Base-by-base conservation (phyloP, 2,888 invertebrate genomes). In the Patella depressa region DNA sequence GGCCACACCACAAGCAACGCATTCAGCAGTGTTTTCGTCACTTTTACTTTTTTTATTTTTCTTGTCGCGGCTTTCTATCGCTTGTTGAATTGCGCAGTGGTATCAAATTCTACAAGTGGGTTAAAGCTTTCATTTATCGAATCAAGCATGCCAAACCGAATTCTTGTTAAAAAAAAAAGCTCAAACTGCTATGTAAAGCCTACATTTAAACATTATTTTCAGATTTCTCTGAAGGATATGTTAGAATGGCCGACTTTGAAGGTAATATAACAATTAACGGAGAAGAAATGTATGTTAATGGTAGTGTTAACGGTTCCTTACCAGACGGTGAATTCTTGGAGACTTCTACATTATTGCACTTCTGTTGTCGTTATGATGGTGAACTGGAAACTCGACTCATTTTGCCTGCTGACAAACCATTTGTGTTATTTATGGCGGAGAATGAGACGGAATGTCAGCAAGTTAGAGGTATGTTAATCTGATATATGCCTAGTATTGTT, bases 361-460 rank as follows among this genome's bases (percentile, higher is more conserved):
- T 86, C 75, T 86, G 86, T 80, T 86, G 86, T 72, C 83, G 86
- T 34, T 72, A 74, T n/a, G 85, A 86, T 59, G 85, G 85, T 0
- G 71, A 78, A 3, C 74, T 79, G 4, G 57, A 77, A 11, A 72
- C 59, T 0, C 80, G 81, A 0, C 81, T 86, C 12, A 75, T 84
- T 2, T 78, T 86, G 4, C 86, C 86, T 0, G 83, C 83, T 54
- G 81, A 83, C 24, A 73, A 80, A 19, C 79, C 80, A 11, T 86
- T 86, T 75, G 80, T 82, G 3, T 53, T 86, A 53, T 84, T 85
- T 57, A 80, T 83, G 81, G 78, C 73, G 9, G 78, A 65, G 19
- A 78, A 79, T 7, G 80, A 81, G 7, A 80, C 80, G 0, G 79
- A 80, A 53, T 86, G 86, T 73, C 86, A 86, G 73, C 53, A 76